Percentiles rank a stretch among this genome's conserved stretches.
These are phyloP conservation scores for Cepaea nemoralis DNA, from an alignment of 1,140 invertebrate species.

Conservation along the genomic window DNA sequence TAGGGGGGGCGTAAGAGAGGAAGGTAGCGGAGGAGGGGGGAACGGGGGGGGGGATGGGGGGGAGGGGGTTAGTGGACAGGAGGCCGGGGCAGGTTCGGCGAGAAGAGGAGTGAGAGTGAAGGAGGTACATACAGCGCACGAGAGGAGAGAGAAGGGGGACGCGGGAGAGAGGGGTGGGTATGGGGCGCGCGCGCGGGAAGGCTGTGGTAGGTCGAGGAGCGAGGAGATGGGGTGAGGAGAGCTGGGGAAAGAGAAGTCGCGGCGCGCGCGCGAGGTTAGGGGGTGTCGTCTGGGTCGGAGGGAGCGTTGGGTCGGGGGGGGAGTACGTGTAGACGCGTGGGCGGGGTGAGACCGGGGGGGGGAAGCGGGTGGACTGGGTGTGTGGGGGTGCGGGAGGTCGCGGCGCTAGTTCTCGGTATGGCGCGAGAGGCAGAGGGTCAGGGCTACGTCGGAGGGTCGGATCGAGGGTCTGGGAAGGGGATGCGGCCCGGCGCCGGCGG, in stretches of 20 bases:
- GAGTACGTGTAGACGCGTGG: not conserved
- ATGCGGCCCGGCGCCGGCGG: not conserved
- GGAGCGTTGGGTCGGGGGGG: not conserved
- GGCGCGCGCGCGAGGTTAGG: not conserved
- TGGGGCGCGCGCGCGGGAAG: no score
- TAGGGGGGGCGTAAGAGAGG: no score
- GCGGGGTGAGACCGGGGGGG: not conserved
- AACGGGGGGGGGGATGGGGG: no score
- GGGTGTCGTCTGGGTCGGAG: not conserved
- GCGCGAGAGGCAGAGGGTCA: not conserved
- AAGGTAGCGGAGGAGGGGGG: no score
- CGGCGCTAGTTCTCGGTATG: not conserved
- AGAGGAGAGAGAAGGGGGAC: no score
- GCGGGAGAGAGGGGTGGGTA: no score
- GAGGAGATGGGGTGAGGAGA: not conserved
- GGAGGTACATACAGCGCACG: no score
- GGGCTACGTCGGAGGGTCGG: not conserved
- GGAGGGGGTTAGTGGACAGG: no score
- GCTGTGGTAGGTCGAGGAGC: no score
- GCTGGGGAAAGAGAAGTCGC: not conserved
- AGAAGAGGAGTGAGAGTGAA: no score
- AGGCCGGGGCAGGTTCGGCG: no score
- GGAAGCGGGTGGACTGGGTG: not conserved
- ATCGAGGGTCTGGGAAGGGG: not conserved
- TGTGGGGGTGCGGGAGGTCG: constrained; percentile 7